Evolutionary conservation across 2,797 vertebrate genomes (phyloP).

Genomic region (Staurois parvus): DNA sequence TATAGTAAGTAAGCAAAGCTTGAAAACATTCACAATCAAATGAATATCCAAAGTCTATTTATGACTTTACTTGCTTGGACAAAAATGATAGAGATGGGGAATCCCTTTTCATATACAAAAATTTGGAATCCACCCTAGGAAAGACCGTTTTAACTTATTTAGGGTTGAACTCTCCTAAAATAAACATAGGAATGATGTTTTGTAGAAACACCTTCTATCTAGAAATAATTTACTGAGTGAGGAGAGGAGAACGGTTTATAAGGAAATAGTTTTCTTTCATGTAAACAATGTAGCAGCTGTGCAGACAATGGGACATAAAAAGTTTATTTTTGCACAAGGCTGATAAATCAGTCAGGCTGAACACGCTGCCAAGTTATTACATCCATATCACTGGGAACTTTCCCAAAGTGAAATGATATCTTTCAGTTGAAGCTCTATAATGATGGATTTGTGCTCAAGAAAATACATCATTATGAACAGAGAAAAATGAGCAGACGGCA

Average conservation of each 20-base stretch:
- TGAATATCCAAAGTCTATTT: not conserved
- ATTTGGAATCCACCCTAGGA: not conserved
- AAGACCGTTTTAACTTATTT: constrained; percentile 3
- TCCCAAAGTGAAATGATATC: constrained; percentile 23
- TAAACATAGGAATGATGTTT: constrained; percentile 20
- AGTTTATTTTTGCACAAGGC: constrained; percentile 50
- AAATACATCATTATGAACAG: constrained; percentile 21
- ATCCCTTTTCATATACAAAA: not conserved
- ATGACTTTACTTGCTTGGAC: not conserved
- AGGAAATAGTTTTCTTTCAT: constrained; percentile 51
- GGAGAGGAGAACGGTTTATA: constrained; percentile 33
- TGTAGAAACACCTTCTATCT: constrained; percentile 19
- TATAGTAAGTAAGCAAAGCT: not conserved
- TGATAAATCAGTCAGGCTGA: constrained; percentile 44
- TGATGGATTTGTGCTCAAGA: not conserved
- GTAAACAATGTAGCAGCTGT: constrained; percentile 48
- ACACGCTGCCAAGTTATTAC: constrained; percentile 31
- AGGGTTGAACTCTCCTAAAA: constrained; percentile 15
- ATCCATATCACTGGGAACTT: constrained; percentile 40
- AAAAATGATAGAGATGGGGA: not conserved
- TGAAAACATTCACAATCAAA: not conserved
- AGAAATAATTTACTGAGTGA: constrained; percentile 17
- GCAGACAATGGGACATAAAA: constrained; percentile 57
- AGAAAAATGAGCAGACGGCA: not conserved
- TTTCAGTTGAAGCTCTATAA: constrained; percentile 20